Percentiles rank a stretch among this genome's conserved stretches.
Evolutionary conservation across 2,888 invertebrate species (phyloP).

Genomic region (Adineta ricciae): DNA sequence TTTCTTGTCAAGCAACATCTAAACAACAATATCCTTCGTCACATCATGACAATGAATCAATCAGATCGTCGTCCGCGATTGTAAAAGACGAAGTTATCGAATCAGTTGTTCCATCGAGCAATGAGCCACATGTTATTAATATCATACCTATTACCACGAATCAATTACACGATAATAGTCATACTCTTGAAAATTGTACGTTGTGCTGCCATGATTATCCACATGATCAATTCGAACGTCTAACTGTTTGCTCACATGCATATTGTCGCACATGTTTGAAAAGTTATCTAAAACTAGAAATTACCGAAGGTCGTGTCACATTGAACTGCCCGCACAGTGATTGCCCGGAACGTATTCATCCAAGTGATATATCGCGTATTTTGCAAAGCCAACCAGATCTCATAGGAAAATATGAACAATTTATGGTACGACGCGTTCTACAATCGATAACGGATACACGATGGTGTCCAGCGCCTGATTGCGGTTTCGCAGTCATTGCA

Average conservation of each 20-base stretch:
- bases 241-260: conserved; percentile 62
- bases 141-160: not conserved
- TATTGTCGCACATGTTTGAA: conserved; percentile 77
- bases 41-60: not conserved
- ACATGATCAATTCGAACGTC: not conserved
- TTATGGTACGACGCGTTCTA: conserved; percentile 79
- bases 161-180: not conserved
- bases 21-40: not conserved
- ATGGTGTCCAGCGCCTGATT: conserved; percentile 34
- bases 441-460: conserved; percentile 68
- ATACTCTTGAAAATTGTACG: not conserved
- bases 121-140: conserved; percentile 10
- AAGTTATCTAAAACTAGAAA: conserved; percentile 81
- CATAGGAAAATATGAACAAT: conserved; percentile 83
- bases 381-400: conserved; percentile 56
- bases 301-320: conserved; percentile 71
- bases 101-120: not conserved
- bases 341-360: conserved; percentile 83
- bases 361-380: conserved; percentile 57
- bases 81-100: not conserved
- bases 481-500: conserved; percentile 77
- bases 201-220: conserved; percentile 9
- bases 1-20: not conserved
- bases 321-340: conserved; percentile 71
- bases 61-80: not conserved